These are phyloP conservation scores for Anthopleura sola DNA, from an alignment of 64 coral and sea anemone species.

Conservation along the genomic window DNA sequence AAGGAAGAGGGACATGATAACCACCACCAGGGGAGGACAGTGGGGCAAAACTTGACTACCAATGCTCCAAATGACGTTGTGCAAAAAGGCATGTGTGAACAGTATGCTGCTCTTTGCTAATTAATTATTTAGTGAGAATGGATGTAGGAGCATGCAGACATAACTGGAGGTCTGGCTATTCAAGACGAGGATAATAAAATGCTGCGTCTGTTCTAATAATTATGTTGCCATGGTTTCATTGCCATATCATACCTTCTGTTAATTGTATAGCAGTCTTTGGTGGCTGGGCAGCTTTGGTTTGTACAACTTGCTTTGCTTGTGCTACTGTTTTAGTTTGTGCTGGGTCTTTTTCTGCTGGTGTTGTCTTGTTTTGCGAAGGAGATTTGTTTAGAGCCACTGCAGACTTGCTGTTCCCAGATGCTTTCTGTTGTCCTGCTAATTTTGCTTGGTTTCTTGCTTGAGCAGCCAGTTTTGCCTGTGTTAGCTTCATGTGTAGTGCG, in stretches of 20 bases:
- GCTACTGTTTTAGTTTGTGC: background rate
- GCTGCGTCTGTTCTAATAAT: no score
- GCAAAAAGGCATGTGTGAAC: no score
- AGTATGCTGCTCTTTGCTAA: no score
- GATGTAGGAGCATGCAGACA: no score
- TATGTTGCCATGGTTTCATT: no score
- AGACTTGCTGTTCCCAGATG: background rate
- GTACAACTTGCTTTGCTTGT: slow-evolving; percentile 21
- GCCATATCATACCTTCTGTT: slow-evolving; percentile 34
- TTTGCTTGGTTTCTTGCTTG: slow-evolving; percentile 13
- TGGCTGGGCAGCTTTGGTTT: background rate
- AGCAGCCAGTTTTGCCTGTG: background rate
- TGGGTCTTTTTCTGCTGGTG: background rate
- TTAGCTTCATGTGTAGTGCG: background rate
- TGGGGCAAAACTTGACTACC: no score
- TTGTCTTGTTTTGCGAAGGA: slow-evolving; percentile 14
- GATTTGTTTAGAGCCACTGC: background rate
- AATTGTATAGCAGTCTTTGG: background rate
- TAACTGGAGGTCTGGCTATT: no score
- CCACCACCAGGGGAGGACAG: no score
- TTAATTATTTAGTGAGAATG: no score
- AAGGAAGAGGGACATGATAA: no score
- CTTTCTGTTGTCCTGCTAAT: slow-evolving; percentile 13
- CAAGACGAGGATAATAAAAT: no score
- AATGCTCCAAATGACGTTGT: no score